phyloP scores from a whole-genome alignment of 2,113 vertebrate genomes.

The Silurus meridionalis region DNA sequence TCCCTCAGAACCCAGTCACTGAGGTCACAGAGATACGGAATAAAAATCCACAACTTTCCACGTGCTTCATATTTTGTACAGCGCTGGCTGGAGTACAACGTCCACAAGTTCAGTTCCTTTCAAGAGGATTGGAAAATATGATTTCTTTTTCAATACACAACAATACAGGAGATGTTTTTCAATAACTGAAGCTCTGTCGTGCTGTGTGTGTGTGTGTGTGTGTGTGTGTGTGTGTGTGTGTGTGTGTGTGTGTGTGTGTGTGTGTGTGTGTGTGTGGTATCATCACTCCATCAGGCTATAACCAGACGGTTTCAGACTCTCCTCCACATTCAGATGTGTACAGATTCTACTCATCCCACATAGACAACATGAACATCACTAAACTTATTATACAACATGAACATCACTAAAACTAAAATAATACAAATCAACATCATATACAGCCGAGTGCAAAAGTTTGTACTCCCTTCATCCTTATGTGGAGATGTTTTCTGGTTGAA shows the following conservation, averaged over 20 bases:
- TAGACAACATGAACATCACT: background rate
- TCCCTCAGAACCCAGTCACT: background rate
- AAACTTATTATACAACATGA: background rate
- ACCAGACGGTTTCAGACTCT: background rate
- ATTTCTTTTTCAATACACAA: background rate
- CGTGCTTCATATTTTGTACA: background rate
- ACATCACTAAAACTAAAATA: background rate
- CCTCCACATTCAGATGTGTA: background rate
- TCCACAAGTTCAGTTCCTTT: constrained; percentile 3
- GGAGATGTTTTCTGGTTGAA: background rate
- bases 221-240: background rate
- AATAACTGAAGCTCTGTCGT: too few relatives aligned
- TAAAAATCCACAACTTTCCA: constrained; percentile 27
- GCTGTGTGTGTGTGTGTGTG: background rate
- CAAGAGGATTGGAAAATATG: background rate
- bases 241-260: background rate
- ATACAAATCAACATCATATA: background rate
- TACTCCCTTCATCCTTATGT: background rate
- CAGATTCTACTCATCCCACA: background rate
- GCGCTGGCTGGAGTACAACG: background rate
- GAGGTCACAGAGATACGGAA: constrained; percentile 27
- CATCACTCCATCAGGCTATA: background rate
- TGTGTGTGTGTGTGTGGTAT: background rate
- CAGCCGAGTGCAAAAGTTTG: background rate
- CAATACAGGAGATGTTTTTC: background rate